These are phyloP conservation scores for Epizoanthus scotinus DNA, from an alignment of 92 coral and sea anemone species.

Conservation along the genomic window DNA sequence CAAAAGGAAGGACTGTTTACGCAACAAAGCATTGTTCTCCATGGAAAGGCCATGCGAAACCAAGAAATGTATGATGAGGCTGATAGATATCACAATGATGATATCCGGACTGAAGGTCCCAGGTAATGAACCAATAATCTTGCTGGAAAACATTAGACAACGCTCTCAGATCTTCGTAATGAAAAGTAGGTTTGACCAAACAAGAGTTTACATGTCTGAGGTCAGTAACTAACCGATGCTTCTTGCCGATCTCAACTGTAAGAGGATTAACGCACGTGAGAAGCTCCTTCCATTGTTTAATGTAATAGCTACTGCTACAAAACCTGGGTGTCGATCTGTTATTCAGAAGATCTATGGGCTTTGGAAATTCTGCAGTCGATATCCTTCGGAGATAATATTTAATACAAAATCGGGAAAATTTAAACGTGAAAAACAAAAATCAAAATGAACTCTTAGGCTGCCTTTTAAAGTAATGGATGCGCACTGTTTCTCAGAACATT, in stretches of 20 bases:
- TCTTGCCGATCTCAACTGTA: constrained; percentile 35
- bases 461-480: neutral
- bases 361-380: neutral
- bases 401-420: constrained; percentile 12
- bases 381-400: constrained; percentile 9
- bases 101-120: constrained; percentile 2
- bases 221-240: constrained; percentile 32
- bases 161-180: constrained; percentile 20
- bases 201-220: constrained; percentile 19
- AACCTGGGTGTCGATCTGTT: neutral
- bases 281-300: constrained; percentile 12
- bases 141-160: neutral
- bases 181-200: neutral
- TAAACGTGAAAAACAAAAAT: constrained; percentile 16
- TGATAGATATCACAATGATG: too few species aligned
- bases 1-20: constrained; percentile 41
- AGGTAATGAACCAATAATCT: constrained; percentile 1
- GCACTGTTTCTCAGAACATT: neutral
- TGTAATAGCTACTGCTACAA: neutral
- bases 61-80: constrained; percentile 44
- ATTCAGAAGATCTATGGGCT: neutral
- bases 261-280: constrained; percentile 39
- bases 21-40: constrained; percentile 26
- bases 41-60: constrained; percentile 48
- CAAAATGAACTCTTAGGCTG: neutral